Percentiles rank a stretch among this genome's conserved stretches.
Evolutionary conservation across 2,113 vertebrate species (phyloP).

Genomic region (Campylomormyrus numenius): DNA sequence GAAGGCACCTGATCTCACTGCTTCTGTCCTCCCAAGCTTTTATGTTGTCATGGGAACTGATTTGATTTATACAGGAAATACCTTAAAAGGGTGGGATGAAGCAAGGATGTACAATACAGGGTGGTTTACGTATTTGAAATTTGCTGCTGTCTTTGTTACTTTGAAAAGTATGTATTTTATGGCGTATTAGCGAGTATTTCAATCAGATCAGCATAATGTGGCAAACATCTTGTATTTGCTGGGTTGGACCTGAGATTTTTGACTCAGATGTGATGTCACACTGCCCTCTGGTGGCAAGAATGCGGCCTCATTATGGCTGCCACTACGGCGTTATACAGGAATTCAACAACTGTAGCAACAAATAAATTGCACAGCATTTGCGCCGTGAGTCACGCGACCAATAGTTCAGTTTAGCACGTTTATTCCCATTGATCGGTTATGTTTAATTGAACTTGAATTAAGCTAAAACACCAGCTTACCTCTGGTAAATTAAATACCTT

Average conservation of each 20-base stretch:
- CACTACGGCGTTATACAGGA: neutral
- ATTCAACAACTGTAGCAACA: neutral
- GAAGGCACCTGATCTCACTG: neutral
- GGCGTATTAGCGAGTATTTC: neutral
- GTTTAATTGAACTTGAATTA: neutral
- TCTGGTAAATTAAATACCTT: neutral
- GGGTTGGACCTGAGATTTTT: neutral
- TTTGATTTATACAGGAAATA: neutral
- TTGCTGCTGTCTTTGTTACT: neutral
- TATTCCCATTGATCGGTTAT: neutral
- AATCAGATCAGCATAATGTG: neutral
- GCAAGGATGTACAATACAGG: neutral
- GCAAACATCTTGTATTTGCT: neutral
- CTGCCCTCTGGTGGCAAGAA: conserved; percentile 13
- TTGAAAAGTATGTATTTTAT: neutral
- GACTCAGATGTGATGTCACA: neutral
- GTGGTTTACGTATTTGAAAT: neutral
- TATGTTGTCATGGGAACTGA: conserved; percentile 20
- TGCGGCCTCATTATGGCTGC: neutral
- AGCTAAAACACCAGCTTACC: neutral
- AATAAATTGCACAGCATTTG: neutral
- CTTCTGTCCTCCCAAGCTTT: neutral
- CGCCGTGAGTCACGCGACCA: neutral
- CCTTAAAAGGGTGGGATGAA: neutral
- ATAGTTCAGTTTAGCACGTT: neutral